phyloP scores from a whole-genome alignment of 2,113 vertebrate genomes.

The Protobothrops flavoviridis region DNA sequence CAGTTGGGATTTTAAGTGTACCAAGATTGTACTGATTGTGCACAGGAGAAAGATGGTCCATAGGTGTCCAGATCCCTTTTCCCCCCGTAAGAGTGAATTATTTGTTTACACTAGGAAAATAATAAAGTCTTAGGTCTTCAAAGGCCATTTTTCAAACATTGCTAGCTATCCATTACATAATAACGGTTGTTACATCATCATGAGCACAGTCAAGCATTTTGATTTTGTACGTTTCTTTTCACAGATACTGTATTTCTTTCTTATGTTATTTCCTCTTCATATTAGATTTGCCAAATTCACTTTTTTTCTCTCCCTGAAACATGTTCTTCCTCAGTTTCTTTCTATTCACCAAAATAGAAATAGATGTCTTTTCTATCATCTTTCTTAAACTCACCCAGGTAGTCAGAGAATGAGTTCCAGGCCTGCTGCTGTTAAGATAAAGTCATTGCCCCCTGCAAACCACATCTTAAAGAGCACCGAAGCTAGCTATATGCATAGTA shows the following conservation, averaged over 20 bases:
- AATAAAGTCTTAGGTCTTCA: background rate
- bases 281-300: constrained; percentile 83
- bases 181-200: constrained; percentile 53
- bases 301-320: constrained; percentile 86
- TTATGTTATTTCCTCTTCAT: constrained; percentile 88
- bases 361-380: constrained; percentile 71
- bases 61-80: background rate
- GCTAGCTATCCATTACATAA: background rate
- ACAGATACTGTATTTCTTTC: constrained; percentile 86
- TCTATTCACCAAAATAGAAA: constrained; percentile 72
- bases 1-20: background rate
- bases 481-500: constrained; percentile 19
- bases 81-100: background rate
- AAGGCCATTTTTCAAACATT: constrained; percentile 30
- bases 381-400: constrained; percentile 79
- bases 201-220: constrained; percentile 73
- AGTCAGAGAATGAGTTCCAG: constrained; percentile 59
- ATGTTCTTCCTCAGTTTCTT: constrained; percentile 87
- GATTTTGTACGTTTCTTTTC: constrained; percentile 88
- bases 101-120: constrained; percentile 50
- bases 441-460: constrained; percentile 45
- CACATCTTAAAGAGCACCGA: background rate
- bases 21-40: background rate
- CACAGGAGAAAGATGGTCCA: background rate
- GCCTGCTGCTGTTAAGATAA: constrained; percentile 54